These are phyloP conservation scores for Drosophila austrosaltans DNA, from an alignment of 2,888 invertebrate genomes.

Conservation along the genomic window DNA sequence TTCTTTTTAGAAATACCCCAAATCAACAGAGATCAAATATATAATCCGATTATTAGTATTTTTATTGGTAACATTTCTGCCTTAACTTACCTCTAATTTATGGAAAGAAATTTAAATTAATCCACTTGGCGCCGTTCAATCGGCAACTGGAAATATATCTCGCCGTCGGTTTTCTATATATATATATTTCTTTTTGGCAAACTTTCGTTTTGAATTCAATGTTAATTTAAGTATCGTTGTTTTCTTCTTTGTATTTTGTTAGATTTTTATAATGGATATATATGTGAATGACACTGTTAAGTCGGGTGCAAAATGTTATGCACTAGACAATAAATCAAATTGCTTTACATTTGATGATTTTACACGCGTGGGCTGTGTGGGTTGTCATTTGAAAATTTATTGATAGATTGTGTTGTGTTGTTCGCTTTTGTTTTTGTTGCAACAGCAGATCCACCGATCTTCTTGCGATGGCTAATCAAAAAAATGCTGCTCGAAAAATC, in stretches of 20 bases:
- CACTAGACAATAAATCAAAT: slow-evolving; percentile 72
- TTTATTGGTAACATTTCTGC: neutral
- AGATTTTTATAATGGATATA: neutral
- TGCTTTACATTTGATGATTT: slow-evolving; percentile 48
- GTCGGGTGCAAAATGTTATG: slow-evolving; percentile 66
- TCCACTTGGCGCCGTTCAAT: slow-evolving; percentile 64
- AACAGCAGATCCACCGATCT: slow-evolving; percentile 45
- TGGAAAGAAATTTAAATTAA: slow-evolving; percentile 66
- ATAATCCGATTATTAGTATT: slow-evolving; percentile 16
- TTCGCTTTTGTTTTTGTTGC: slow-evolving; percentile 41
- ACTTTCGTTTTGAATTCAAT: neutral
- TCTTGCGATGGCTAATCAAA: slow-evolving; percentile 52
- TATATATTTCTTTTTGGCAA: neutral
- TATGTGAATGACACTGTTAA: slow-evolving; percentile 11
- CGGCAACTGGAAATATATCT: slow-evolving; percentile 48
- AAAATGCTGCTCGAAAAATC: slow-evolving; percentile 42
- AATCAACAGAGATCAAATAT: slow-evolving; percentile 12
- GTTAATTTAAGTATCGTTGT: neutral
- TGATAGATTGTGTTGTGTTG: slow-evolving; percentile 34
- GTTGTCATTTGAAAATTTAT: slow-evolving; percentile 31
- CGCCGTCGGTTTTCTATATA: slow-evolving; percentile 21
- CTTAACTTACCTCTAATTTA: slow-evolving; percentile 61
- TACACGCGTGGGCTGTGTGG: slow-evolving; percentile 62
- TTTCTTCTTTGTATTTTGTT: neutral
- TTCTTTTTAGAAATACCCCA: neutral